Percentiles rank a stretch among this genome's conserved stretches.
phyloP scores from a whole-genome alignment of 2,888 invertebrate species.

The Leucania comma region DNA sequence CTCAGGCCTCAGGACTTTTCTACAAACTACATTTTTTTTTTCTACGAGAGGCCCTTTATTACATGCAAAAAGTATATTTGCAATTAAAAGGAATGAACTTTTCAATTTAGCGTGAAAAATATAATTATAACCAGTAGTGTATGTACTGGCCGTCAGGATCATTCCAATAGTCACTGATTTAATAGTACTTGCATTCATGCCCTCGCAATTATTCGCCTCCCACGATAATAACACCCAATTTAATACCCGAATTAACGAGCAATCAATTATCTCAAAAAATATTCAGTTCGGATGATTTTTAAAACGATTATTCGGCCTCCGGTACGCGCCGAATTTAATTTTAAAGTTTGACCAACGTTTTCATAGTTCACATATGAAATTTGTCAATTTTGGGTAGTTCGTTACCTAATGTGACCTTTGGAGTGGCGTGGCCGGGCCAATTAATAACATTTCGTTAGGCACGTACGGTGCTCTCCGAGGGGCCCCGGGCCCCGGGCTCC shows the following conservation, averaged over 20 bases:
- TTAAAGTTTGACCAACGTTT: conserved; percentile 55
- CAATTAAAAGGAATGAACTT: conserved; percentile 2
- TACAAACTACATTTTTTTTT: too few species aligned
- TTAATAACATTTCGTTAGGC: conserved; percentile 68
- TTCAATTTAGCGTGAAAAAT: conserved; percentile 8
- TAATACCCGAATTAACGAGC: conserved; percentile 44
- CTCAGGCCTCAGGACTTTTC: too few species aligned
- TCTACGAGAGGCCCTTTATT: too few species aligned
- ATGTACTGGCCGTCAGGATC: conserved; percentile 14
- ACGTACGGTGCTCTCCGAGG: conserved; percentile 42
- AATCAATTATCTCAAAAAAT: conserved; percentile 57
- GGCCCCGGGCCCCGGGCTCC: neutral
- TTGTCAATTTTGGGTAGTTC: conserved; percentile 52
- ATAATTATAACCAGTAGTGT: conserved; percentile 11
- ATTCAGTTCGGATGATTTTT: conserved; percentile 57
- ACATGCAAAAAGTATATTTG: neutral
- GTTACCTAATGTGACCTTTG: conserved; percentile 42
- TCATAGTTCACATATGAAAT: conserved; percentile 52
- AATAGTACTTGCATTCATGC: conserved; percentile 43
- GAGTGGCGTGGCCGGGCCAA: conserved; percentile 59
- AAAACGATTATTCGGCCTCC: conserved; percentile 52
- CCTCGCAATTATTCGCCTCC: conserved; percentile 28
- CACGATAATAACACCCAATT: conserved; percentile 48
- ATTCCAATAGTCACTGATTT: conserved; percentile 43
- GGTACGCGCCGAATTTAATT: conserved; percentile 55